Percentiles rank a stretch among this genome's conserved stretches.
These are phyloP conservation scores for Poeciliopsis infans DNA, from an alignment of 2,797 vertebrate genomes.

Conservation along the genomic window DNA sequence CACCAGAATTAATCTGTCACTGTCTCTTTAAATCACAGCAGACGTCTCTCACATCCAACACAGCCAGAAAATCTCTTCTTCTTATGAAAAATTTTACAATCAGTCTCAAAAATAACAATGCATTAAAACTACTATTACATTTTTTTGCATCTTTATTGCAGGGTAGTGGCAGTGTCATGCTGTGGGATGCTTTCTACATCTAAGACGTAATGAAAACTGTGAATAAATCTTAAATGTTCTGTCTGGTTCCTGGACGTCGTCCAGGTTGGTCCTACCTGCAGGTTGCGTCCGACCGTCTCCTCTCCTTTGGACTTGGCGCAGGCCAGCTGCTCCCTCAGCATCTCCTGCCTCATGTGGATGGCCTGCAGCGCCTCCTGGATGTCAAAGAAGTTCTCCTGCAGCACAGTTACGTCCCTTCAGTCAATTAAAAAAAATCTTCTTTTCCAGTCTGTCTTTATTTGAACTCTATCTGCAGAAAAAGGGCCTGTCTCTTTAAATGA, in stretches of 20 bases:
- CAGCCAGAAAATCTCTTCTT: conserved; percentile 57
- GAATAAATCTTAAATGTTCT: not conserved
- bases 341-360: conserved; percentile 91
- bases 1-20: not conserved
- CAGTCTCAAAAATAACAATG: conserved; percentile 45
- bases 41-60: conserved; percentile 7
- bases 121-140: not conserved
- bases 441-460: not conserved
- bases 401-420: not conserved
- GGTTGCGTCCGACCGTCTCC: conserved; percentile 85
- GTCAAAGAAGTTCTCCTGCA: conserved; percentile 93
- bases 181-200: not conserved
- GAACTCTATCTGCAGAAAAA: not conserved
- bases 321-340: conserved; percentile 87
- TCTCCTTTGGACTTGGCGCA: conserved; percentile 93
- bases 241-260: not conserved
- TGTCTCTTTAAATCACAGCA: conserved; percentile 42
- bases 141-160: not conserved
- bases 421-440: not conserved
- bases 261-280: conserved; percentile 83
- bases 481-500: not conserved
- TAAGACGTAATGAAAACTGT: not conserved
- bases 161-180: not conserved
- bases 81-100: conserved; percentile 47
- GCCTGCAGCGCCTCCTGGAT: conserved; percentile 93